A percentile compares a stretch with the other conserved stretches of the same genome.
These are phyloP conservation scores for Arrhopalites spinosus DNA, from an alignment of 2,888 invertebrate genomes.

Conservation along the genomic window DNA sequence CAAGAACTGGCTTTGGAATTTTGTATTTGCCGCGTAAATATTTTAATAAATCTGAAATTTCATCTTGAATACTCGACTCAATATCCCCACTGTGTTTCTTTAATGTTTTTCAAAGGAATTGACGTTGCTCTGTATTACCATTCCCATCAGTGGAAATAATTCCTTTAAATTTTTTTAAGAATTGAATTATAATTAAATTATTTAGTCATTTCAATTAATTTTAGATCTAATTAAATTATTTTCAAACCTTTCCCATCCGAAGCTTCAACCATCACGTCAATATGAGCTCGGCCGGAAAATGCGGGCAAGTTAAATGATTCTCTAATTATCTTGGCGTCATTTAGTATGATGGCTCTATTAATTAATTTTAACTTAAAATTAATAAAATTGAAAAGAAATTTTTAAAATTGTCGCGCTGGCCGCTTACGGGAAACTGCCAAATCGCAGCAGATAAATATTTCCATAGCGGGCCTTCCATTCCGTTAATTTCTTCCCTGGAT, in stretches of 20 bases:
- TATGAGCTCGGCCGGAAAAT: too few species aligned
- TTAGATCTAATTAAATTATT: too few species aligned
- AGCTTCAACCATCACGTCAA: background rate
- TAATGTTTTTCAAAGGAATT: background rate
- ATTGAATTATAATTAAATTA: background rate
- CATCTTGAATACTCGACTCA: background rate
- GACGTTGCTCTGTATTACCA: background rate
- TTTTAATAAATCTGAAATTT: background rate
- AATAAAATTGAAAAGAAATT: background rate
- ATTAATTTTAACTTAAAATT: too few species aligned
- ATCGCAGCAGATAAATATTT: background rate
- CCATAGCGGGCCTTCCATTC: background rate
- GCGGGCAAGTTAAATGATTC: background rate
- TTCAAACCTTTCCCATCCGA: background rate
- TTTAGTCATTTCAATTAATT: background rate
- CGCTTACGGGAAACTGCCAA: slow-evolving; percentile 1
- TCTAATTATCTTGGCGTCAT: too few species aligned
- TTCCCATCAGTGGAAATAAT: background rate
- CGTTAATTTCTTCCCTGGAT: background rate
- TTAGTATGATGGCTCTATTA: too few species aligned
- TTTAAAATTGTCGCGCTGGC: background rate
- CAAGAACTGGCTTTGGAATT: background rate
- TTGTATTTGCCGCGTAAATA: background rate
- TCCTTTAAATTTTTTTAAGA: background rate
- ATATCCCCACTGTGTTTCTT: background rate